Conservation (phyloP, 2,888 invertebrate species). For the Polylopha cassiicola region DNA sequence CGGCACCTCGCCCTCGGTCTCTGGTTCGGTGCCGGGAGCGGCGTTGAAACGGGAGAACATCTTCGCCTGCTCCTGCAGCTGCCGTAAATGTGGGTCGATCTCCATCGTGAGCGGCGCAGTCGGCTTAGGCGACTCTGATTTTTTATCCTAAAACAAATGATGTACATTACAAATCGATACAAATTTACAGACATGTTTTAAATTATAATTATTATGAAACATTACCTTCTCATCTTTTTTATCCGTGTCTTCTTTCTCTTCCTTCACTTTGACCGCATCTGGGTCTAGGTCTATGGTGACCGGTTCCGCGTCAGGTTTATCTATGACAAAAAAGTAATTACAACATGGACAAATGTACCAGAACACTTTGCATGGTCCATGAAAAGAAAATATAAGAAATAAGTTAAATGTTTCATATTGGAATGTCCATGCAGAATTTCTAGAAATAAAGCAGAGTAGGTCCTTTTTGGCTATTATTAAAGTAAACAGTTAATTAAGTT, state of each 20-base stretch:
- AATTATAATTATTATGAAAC: conserved; percentile 10
- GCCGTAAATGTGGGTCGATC: conserved; percentile 69
- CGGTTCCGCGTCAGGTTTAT: conserved; percentile 56
- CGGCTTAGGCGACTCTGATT: conserved; percentile 56
- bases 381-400: no score
- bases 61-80: conserved; percentile 75
- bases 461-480: no score
- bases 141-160: conserved; percentile 44
- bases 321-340: conserved; percentile 38
- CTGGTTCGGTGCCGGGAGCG: conserved; percentile 50
- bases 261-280: conserved; percentile 64
- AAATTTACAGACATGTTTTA: conserved; percentile 3
- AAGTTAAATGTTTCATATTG: no score
- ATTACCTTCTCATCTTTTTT: conserved; percentile 55
- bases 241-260: conserved; percentile 57
- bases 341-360: neutral
- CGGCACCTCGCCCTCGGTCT: conserved; percentile 38
- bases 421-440: no score
- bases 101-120: conserved; percentile 70
- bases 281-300: conserved; percentile 67
- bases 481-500: no score
- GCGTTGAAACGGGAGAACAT: conserved; percentile 69
- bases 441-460: no score
- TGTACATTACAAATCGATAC: neutral
- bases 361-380: neutral